Percentiles rank a stretch among this genome's conserved stretches.
These are phyloP conservation scores for Crepidodera aurea DNA, from an alignment of 2,888 invertebrate species.

Conservation along the genomic window DNA sequence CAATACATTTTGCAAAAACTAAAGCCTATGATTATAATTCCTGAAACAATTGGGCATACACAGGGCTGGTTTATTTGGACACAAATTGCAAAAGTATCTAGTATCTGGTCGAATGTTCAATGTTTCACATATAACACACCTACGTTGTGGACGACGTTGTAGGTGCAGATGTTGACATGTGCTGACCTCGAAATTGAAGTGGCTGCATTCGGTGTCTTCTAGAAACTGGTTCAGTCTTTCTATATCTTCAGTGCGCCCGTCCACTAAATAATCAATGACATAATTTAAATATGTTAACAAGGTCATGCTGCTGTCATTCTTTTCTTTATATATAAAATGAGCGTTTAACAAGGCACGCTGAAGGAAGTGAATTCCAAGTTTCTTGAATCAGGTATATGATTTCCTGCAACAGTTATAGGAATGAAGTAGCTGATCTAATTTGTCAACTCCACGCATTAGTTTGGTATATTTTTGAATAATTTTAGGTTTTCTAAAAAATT, in stretches of 20 bases:
- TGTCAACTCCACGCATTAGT: too few species aligned
- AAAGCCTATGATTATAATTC: not conserved
- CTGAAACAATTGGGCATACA: not conserved
- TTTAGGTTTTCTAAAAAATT: constrained; percentile 1
- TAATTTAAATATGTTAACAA: not conserved
- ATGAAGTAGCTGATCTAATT: too few species aligned
- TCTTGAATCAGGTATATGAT: not conserved
- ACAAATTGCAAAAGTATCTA: not conserved
- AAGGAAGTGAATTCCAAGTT: not conserved
- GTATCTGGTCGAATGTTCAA: not conserved
- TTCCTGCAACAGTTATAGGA: not conserved
- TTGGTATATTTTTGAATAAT: not conserved
- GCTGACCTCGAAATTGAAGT: not conserved
- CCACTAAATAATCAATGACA: constrained; percentile 4
- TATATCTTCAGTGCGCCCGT: constrained; percentile 3
- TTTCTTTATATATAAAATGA: constrained; percentile 1
- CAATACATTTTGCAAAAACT: too few species aligned
- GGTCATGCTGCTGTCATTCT: not conserved
- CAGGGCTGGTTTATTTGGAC: not conserved
- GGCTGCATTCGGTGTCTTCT: not conserved
- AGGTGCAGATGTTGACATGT: not conserved
- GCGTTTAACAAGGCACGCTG: not conserved
- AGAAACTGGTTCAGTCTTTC: not conserved
- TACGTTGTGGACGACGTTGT: not conserved
- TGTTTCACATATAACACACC: not conserved